Evolutionary conservation across 2,797 vertebrate genomes (phyloP).

Genomic region (Squalus acanthias): DNA sequence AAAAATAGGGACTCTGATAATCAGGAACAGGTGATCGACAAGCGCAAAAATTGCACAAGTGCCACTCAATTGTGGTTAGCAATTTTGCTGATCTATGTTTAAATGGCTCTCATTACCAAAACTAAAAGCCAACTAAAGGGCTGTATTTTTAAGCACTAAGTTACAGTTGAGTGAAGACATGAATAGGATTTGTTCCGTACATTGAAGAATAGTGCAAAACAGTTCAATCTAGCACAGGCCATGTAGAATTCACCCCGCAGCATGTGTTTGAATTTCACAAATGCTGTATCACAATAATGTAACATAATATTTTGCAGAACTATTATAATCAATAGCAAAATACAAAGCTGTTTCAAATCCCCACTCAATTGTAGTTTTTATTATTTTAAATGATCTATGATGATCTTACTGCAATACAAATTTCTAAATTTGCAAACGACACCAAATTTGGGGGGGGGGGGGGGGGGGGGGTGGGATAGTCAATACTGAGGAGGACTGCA

Average conservation of each 20-base stretch:
- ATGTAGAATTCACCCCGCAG: background rate
- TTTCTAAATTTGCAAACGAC: too few species aligned
- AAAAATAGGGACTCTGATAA: background rate
- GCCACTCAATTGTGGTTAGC: background rate
- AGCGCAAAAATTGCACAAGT: background rate
- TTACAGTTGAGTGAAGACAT: background rate
- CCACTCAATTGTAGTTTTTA: background rate
- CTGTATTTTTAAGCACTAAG: background rate
- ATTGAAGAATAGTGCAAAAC: background rate
- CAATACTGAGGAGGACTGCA: too few species aligned
- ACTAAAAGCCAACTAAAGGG: background rate
- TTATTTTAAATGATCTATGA: background rate
- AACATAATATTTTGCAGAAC: background rate
- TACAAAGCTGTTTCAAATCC: background rate
- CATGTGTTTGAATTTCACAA: background rate
- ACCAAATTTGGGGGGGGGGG: too few species aligned
- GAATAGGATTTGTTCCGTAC: background rate
- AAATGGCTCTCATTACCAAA: background rate
- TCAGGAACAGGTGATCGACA: background rate
- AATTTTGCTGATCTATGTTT: background rate
- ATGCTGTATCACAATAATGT: background rate
- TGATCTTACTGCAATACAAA: background rate
- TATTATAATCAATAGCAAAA: slow-evolving; percentile 9
- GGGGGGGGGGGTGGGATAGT: too few species aligned
- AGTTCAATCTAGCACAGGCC: background rate